Evolutionary conservation across 1,140 invertebrate species (phyloP), one percentile per base, ranked within the genome.

Genomic region (Calycopis cecrops): DNA sequence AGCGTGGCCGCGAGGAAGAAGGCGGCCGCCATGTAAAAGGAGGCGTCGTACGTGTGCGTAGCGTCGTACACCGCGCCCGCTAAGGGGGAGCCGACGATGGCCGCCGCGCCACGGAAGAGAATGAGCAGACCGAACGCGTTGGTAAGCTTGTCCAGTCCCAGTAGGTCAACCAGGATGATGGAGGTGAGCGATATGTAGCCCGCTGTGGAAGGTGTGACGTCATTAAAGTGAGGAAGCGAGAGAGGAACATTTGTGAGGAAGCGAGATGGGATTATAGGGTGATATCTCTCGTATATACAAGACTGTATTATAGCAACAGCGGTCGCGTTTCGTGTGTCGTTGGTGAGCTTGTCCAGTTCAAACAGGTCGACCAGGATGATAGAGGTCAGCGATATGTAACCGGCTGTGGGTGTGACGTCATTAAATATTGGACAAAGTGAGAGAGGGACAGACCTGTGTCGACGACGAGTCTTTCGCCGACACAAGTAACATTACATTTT

Each of bases 121-220:
- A 98, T 97, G 48, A 99, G 88, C 51, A 99, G 89, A 34, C 98
- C 98, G 84, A 99, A 99, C 16, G 97, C 97, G 79, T 98, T 99
- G 37, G 98, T 99, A 59, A 99, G 88, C 84, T 96, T 97, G 67
- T 99, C 97, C 69, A 99, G 88, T 10, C 98, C 98, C 34, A 99
- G 90, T 12, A 99, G 88, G 75, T 99, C 98, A 63, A 98, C 97
- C 48, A 99, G 89, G 71, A 99, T 98, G 76, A 99, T 99, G 14
- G 98, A 99, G 35, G 98, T 99, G 38, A 99, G 88, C 0, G 97
- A 98, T 67, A 99, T 98, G 85, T 98, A 99, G 33, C 97, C 97
- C 63, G 98, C 96, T 97, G 88, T 61, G 92, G 89, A 71, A 49
- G 44, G 11, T 50, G 44, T 18, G 44, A 12, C 28, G n/a, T 48